Base-by-base conservation (phyloP, 2,888 invertebrate species). In the Stenoptilia bipunctidactyla region DNA sequence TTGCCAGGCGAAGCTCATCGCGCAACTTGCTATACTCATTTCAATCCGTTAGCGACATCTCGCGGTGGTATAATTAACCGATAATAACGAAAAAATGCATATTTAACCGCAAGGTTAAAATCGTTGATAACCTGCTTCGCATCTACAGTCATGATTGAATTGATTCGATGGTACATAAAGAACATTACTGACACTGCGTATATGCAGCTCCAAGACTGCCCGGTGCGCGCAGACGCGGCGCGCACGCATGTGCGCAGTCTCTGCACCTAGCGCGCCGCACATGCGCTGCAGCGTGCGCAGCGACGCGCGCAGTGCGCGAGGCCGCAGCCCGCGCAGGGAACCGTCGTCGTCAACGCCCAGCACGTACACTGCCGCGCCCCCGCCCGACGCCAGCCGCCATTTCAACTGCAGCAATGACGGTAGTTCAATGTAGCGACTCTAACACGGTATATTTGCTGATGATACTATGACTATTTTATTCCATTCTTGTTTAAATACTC, bases 361-460 rank as follows among this genome's bases (percentile, higher is more conserved):
- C 73, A 98, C 97, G 77, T 99, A 99, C 47, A 99, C 95, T 0
- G 98, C 98, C 69, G 96, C 94, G 0, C 98, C 99, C 50, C 96
- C 94, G 15, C 99, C 82, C 0, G 77, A 79, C 0, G 95, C 89
- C 8, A 99, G 86, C 0, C 99, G 88, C 98, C 98, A 99, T 84
- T 99, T 99, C 88, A 99, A 89, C 90, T 91, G 57, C 1, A 49
- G 8, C 3, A 20, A 20, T 3, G 20, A 20, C n/a, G n/a, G n/a
- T n/a, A n/a, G n/a, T n/a, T n/a, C n/a, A n/a, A n/a, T n/a, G n/a
- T n/a, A n/a, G n/a, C n/a, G n/a, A 36, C 25, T 15, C 13, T 2
- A 36, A 9, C 15, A 37, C 37, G n/a, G 20, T 13, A 12, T 37
- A 8, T 13, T 2, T 15, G 13, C 5, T 35, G 13, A 35, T 4